phyloP scores from a whole-genome alignment of 2,113 vertebrate species.

The Glareola pratincola region DNA sequence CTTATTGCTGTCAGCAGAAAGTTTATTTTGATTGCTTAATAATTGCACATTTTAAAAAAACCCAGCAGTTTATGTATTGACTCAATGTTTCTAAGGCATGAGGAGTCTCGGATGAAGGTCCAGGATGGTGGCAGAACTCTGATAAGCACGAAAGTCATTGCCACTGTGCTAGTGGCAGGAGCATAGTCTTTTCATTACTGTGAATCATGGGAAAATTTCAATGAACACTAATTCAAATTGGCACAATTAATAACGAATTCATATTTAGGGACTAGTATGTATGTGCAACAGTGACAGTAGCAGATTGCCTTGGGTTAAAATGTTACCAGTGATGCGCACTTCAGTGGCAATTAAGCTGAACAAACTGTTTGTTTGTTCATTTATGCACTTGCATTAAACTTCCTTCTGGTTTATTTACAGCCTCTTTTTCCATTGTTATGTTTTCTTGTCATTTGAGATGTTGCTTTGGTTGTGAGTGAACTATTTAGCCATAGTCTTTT shows the following conservation, averaged over 20 bases:
- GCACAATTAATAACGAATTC: neutral
- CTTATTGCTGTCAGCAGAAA: neutral
- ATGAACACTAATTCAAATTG: neutral
- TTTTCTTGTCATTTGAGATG: neutral
- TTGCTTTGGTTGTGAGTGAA: neutral
- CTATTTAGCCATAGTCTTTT: neutral
- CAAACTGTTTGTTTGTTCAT: neutral
- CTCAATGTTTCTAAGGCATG: neutral
- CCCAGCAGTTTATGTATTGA: neutral
- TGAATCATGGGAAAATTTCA: neutral
- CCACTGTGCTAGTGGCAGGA: neutral
- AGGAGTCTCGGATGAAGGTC: neutral
- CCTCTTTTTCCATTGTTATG: neutral
- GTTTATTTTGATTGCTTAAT: neutral
- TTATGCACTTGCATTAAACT: fast-evolving
- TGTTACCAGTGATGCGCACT: neutral
- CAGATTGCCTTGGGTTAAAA: neutral
- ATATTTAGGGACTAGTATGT: neutral
- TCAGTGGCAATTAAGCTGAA: neutral
- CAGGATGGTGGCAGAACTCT: neutral
- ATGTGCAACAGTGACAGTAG: neutral
- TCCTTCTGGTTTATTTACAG: neutral
- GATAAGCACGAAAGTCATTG: neutral
- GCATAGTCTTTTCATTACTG: neutral
- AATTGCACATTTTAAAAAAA: neutral